Percentiles rank a stretch among this genome's conserved stretches.
Conservation (phyloP, 2,797 vertebrate genomes). For the Tapera naevia region DNA sequence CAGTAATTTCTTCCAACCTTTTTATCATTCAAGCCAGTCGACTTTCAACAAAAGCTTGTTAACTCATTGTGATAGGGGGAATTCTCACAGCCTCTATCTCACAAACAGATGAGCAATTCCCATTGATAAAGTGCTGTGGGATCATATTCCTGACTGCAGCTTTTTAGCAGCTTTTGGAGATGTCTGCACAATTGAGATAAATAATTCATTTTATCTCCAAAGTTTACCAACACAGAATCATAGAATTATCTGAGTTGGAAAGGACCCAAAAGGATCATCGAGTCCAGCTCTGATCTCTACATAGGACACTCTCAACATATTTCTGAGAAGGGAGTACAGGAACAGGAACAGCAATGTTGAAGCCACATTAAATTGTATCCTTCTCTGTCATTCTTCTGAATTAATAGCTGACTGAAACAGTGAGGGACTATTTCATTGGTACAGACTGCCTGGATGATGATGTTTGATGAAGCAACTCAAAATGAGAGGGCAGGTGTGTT, state of each 20-base stretch:
- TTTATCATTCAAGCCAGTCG: neutral
- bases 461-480: neutral
- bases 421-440: neutral
- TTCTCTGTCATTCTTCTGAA: neutral
- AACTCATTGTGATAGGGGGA: conserved; percentile 19
- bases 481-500: neutral
- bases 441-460: neutral
- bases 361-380: neutral
- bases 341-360: neutral
- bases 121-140: neutral
- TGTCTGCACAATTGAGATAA: neutral
- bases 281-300: too few relatives aligned
- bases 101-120: neutral
- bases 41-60: neutral
- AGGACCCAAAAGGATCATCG: too few relatives aligned
- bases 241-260: too few relatives aligned
- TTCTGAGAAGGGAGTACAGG: neutral
- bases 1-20: neutral
- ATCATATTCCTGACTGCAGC: neutral
- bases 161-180: neutral
- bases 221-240: too few relatives aligned
- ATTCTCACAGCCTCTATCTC: conserved; percentile 7
- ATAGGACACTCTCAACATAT: too few relatives aligned
- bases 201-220: neutral
- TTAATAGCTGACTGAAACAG: neutral